Base-by-base conservation (phyloP, 2,888 invertebrate genomes). In the Trissolcus japonicus region DNA sequence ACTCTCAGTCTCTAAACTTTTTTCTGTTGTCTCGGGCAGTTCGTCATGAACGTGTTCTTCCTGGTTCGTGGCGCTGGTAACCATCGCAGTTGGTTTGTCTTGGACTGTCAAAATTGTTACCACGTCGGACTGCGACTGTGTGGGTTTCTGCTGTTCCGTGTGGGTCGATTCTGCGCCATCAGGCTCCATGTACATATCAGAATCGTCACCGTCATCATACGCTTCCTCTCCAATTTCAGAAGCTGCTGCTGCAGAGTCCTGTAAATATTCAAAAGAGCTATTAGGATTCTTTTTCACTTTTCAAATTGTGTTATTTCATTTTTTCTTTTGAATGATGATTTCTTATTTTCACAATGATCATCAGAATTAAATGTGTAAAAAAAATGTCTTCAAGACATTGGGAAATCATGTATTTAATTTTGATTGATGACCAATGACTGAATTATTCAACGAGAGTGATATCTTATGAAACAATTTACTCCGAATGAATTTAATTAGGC, bases 1-100 rank as follows among this genome's bases (percentile, higher is more conserved):
- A 59, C 92, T 92, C 17, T 91, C 89, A 14, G 91, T 91, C 84
- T 92, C 92, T 73, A 91, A 86, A 17, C 91, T 91, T 83, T 91
- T 92, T 25, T 79, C 80, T n/a, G 76, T 73, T 14, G 78, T 48
- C 16, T 76, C 72, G 9, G 71, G 9, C n/a, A 48, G 29, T 1
- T 62, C 46, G 6, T 82, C 75, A 25, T 68, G 79, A 16, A 68
- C 57, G 7, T 76, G 69, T 60, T 73, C 71, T 41, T 76, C 67
- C 6, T 62, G 71, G 11, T 63, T 40, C n/a, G 43, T 76, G 16
- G 60, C 68, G 25, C 68, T 63, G 40, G 51, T 56, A 16, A 67
- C 40, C 76, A 76, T 76, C 3, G 67, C 55, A 0, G 76, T 76
- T 0, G 67, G 69, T 55, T 76, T 50, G 6, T 69, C 63, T 46